Evolutionary conservation across 2,888 invertebrate species (phyloP).

Genomic region (Drosophila nigricruria): DNA sequence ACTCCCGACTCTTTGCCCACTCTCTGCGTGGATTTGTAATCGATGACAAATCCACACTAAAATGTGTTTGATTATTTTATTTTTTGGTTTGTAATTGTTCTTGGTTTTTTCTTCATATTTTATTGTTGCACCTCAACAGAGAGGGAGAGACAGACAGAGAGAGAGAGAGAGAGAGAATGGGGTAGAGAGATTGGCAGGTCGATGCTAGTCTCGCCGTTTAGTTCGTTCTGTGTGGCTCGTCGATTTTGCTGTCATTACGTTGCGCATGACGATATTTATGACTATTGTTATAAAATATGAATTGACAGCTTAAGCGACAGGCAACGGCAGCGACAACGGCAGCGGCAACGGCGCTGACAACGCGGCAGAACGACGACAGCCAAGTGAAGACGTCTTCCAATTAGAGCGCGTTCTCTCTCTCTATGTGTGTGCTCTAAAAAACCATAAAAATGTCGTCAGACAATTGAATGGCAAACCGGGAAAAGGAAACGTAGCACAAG

Average conservation of each 20-base stretch:
- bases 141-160: neutral
- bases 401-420: constrained; percentile 63
- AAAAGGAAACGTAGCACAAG: constrained; percentile 60
- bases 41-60: constrained; percentile 75
- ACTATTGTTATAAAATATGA: constrained; percentile 84
- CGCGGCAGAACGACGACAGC: constrained; percentile 32
- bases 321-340: constrained; percentile 21
- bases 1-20: neutral
- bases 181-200: constrained; percentile 1
- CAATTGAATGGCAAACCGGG: constrained; percentile 78
- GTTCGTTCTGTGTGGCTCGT: constrained; percentile 32
- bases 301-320: constrained; percentile 82
- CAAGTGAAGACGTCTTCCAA: constrained; percentile 76
- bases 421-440: constrained; percentile 49
- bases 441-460: constrained; percentile 83
- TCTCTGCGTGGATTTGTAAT: constrained; percentile 21
- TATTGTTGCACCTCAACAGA: neutral
- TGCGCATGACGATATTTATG: constrained; percentile 82
- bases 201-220: constrained; percentile 24
- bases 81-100: constrained; percentile 57
- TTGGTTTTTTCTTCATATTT: constrained; percentile 28
- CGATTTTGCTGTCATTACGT: constrained; percentile 73
- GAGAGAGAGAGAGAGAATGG: too few species aligned
- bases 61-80: constrained; percentile 73
- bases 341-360: constrained; percentile 19